These are phyloP conservation scores for Eupithecia inturbata DNA, from an alignment of 2,888 invertebrate genomes.

Conservation along the genomic window DNA sequence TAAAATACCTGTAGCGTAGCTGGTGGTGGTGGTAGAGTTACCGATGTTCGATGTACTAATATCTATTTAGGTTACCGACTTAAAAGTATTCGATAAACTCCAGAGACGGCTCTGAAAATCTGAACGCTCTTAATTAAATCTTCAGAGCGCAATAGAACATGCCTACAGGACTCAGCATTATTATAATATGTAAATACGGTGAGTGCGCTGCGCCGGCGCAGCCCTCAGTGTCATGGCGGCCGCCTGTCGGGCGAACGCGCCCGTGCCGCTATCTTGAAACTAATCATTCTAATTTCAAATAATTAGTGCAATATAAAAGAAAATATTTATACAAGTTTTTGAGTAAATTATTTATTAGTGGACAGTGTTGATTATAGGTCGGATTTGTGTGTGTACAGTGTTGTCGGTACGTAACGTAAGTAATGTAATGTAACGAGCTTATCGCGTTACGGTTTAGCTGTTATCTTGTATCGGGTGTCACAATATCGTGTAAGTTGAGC, in stretches of 20 bases:
- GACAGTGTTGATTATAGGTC: slow-evolving; percentile 19
- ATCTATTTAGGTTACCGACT: neutral
- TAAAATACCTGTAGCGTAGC: too few relatives aligned
- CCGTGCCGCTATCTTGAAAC: slow-evolving; percentile 56
- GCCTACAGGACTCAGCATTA: slow-evolving; percentile 66
- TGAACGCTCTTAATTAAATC: neutral
- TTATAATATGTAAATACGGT: slow-evolving; percentile 70
- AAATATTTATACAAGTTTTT: slow-evolving; percentile 19
- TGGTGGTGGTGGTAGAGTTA: neutral
- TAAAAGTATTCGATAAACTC: neutral
- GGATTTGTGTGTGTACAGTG: slow-evolving; percentile 35
- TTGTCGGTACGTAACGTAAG: slow-evolving; percentile 53
- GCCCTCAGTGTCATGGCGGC: slow-evolving; percentile 75
- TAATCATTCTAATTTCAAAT: slow-evolving; percentile 23
- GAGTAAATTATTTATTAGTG: neutral
- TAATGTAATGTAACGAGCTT: too few relatives aligned
- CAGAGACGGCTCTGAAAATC: neutral
- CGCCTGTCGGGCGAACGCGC: slow-evolving; percentile 68
- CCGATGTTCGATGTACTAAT: neutral
- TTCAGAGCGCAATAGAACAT: slow-evolving; percentile 19
- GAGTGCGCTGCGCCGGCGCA: slow-evolving; percentile 61
- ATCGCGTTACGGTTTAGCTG: slow-evolving; percentile 56
- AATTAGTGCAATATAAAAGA: slow-evolving; percentile 36
- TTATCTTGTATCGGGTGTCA: slow-evolving; percentile 50
- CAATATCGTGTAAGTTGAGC: slow-evolving; percentile 37